Conservation (phyloP, 2,888 invertebrate genomes). For the Carabus problematicus region DNA sequence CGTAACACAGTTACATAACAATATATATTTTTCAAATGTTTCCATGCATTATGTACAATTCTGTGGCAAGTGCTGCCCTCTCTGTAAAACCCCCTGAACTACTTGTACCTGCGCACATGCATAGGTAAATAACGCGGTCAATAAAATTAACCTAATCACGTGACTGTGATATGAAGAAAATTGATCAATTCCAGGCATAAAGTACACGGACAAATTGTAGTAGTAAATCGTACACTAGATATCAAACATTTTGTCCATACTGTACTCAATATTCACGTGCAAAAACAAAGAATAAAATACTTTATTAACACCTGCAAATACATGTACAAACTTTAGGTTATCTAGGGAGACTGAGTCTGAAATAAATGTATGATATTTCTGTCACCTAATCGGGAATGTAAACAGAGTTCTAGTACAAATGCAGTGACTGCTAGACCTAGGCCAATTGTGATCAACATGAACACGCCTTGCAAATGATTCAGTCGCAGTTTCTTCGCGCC, state of each 20-base stretch:
- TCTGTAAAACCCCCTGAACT: neutral
- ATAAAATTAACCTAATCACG: slow-evolving; percentile 15
- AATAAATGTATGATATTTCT: too few species aligned
- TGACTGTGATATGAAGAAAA: slow-evolving; percentile 2
- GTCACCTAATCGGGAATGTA: too few species aligned
- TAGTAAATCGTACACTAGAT: neutral
- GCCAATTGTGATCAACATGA: slow-evolving; percentile 10
- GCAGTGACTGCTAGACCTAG: neutral
- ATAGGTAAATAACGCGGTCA: slow-evolving; percentile 3
- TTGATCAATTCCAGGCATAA: neutral
- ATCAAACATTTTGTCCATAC: too few species aligned
- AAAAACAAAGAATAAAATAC: too few species aligned
- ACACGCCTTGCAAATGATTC: slow-evolving; percentile 25
- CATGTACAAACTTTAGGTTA: too few species aligned
- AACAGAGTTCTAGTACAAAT: slow-evolving; percentile 17
- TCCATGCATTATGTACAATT: too few species aligned
- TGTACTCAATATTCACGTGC: too few species aligned
- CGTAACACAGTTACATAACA: too few species aligned
- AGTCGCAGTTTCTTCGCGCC: slow-evolving; percentile 3
- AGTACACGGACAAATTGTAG: neutral
- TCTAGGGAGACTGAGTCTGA: too few species aligned
- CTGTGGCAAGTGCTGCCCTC: slow-evolving; percentile 2
- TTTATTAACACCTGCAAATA: too few species aligned
- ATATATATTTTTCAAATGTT: too few species aligned
- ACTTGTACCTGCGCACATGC: neutral